These are phyloP conservation scores for Zoanthus sansibaricus DNA, from an alignment of 92 coral and sea anemone genomes.

Conservation along the genomic window DNA sequence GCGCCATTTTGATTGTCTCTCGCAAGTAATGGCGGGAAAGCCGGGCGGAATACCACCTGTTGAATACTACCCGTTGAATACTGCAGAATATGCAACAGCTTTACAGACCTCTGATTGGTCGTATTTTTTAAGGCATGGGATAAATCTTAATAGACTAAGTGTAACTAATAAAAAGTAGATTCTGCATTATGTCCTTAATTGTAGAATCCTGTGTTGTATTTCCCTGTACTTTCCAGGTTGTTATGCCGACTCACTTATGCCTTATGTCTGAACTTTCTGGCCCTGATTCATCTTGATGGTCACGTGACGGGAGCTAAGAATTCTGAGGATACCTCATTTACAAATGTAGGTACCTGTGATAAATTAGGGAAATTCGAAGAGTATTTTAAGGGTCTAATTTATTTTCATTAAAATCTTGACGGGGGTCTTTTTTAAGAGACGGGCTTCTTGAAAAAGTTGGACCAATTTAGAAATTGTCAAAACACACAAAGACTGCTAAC, in stretches of 20 bases:
- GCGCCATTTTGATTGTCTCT: too few species aligned
- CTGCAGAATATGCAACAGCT: too few species aligned
- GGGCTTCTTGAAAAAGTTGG: neutral
- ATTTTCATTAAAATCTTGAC: too few species aligned
- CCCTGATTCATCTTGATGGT: constrained; percentile 97
- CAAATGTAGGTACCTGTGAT: constrained; percentile 64
- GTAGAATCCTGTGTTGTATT: neutral
- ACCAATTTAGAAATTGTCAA: neutral
- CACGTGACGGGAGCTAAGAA: constrained; percentile 89
- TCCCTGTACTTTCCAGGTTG: constrained; percentile 57
- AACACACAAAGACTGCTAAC: too few species aligned
- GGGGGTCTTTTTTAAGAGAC: neutral
- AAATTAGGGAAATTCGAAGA: too few species aligned
- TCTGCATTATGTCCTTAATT: neutral
- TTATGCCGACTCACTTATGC: constrained; percentile 98
- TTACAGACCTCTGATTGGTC: too few species aligned
- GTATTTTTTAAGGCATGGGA: too few species aligned
- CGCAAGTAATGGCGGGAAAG: too few species aligned
- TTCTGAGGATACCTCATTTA: constrained; percentile 90
- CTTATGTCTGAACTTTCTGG: constrained; percentile 93
- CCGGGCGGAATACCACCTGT: too few species aligned
- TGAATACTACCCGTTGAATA: too few species aligned
- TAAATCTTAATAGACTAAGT: too few species aligned
- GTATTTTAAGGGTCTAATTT: too few species aligned
- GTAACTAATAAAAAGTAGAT: neutral